These are phyloP conservation scores for Chrysemys picta DNA, from an alignment of 2,113 vertebrate genomes.

Conservation along the genomic window DNA sequence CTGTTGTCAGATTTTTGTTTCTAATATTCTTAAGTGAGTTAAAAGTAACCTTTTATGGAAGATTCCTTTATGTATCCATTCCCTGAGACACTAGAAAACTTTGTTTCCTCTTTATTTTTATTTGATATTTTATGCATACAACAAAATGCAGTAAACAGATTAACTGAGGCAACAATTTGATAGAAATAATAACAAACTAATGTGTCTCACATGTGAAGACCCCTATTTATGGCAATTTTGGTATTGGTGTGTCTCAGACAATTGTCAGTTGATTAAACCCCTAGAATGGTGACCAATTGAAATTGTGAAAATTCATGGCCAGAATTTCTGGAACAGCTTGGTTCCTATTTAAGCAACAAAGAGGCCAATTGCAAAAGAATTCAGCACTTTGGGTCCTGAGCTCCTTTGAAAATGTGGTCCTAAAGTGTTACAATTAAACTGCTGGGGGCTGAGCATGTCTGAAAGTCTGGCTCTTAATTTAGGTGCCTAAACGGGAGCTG, in stretches of 20 bases:
- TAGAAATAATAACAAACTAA: neutral
- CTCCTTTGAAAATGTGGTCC: neutral
- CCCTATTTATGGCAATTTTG: neutral
- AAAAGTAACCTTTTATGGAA: neutral
- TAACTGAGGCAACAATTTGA: neutral
- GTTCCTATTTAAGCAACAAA: neutral
- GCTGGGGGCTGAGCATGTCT: neutral
- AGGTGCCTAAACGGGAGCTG: neutral
- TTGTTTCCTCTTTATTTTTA: neutral
- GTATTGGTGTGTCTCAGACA: neutral
- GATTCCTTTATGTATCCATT: rapidly evolving
- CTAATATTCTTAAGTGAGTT: neutral
- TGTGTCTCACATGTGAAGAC: rapidly evolving
- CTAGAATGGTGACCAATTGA: neutral
- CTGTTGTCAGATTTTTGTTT: neutral
- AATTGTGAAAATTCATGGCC: neutral
- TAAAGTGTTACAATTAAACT: neutral
- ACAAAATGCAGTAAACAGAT: neutral
- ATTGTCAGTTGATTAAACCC: neutral
- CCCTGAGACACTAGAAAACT: neutral
- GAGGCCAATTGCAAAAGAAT: neutral
- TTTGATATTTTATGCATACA: neutral
- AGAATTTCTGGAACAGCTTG: neutral
- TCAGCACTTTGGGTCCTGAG: neutral
- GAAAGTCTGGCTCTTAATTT: neutral